Base-by-base conservation (phyloP, 2,113 vertebrate species). In the Tetrao urogallus region DNA sequence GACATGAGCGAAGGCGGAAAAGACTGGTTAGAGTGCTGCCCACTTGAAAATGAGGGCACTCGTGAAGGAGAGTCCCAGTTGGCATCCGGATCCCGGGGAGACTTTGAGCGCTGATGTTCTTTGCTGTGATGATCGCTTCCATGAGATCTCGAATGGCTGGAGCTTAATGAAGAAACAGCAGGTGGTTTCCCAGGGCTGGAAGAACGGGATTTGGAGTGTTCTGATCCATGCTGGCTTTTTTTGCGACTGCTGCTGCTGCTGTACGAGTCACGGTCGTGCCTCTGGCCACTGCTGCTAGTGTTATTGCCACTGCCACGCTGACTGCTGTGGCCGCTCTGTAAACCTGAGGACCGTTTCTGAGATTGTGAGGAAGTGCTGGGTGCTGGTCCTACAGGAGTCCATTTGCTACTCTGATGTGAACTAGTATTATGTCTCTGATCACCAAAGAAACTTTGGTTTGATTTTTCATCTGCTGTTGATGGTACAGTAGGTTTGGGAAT, bases 61-160 rank as follows among this genome's bases (percentile, higher is more conserved):
- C 99, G 98, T 20, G 99, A 99, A 76, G 99, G 99, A 6, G 99
- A 99, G 97, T 99, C 99, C 99, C 99, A 99, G 95, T 97, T 99
- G 96, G 98, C 98, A 88, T 99, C 99, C 36, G 98, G 94, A 90
- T 99, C 99, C 56, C 99, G 98, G 22, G 99, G 99, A 4, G 99
- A 99, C 87, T 99, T 99, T 78, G 99, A 98, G 64, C 99, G 98
- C 76, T 98, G 98, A n/a, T 99, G 99, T 58, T 99, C 99, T 92
- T 99, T 99, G 96, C 97, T 95, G 94, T 99, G 99, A 92, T 99
- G 99, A 90, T 99, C 99, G 3, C 93, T 85, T 52, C 98, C 97
- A 87, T 99, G 97, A 80, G 99, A 98, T 69, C 98, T 95, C 21
- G 98, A 98, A 98, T 99, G 99, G 93, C 98, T 96, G 34, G 99